These are phyloP conservation scores for Coracias cyanogaster DNA, from an alignment of 2,797 vertebrate genomes.

Conservation along the genomic window DNA sequence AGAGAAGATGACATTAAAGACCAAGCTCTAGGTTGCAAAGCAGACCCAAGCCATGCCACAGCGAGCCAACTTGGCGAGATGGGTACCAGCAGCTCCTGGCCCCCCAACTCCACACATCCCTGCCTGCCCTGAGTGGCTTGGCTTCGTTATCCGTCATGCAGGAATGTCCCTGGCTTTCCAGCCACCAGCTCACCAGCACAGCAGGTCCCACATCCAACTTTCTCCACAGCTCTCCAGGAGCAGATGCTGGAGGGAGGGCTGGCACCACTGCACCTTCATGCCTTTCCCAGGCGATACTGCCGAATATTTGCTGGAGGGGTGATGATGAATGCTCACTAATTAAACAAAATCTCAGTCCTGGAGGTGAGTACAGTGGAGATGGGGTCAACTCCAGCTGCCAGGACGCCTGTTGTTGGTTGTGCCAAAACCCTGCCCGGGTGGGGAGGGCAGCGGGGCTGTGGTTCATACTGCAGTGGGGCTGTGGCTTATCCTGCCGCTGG, in stretches of 20 bases:
- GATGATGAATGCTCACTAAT: background rate
- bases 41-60: rapidly evolving
- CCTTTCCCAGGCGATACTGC: background rate
- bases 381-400: background rate
- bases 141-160: background rate
- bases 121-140: background rate
- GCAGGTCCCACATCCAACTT: background rate
- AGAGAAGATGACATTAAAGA: background rate
- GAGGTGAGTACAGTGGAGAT: rapidly evolving
- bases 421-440: background rate
- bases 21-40: background rate
- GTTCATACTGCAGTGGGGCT: background rate
- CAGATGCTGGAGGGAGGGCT: background rate
- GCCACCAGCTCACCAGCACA: background rate
- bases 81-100: background rate
- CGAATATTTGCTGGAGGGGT: background rate
- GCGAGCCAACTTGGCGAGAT: background rate
- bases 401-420: background rate
- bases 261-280: background rate
- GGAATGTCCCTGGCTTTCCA: background rate
- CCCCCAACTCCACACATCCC: background rate
- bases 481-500: background rate
- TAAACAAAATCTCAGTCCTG: background rate
- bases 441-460: background rate
- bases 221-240: background rate